Base-by-base conservation (phyloP, 2,888 invertebrate species). In the Catocala fraxini region DNA sequence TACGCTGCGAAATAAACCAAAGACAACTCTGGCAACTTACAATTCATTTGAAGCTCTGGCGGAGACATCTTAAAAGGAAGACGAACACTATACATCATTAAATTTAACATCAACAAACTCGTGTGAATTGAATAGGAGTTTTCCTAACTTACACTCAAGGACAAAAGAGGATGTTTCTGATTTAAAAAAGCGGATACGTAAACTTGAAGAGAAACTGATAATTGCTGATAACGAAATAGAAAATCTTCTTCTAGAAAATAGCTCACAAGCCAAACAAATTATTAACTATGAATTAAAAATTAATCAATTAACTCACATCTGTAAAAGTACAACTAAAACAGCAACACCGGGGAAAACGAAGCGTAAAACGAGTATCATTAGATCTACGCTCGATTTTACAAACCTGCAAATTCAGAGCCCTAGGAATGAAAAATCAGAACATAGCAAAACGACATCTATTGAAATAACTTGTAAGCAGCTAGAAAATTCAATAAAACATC, bases 251-350 rank as follows among this genome's bases (percentile, higher is more conserved):
- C 13, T 45, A 11, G 45, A 12, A 45, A 12, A 45, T 45, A 45
- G 13, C 42, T 11, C 42, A 10, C 42, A 42, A 42, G 42, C 45
- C 45, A 45, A 45, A 45, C 45, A 45, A 45, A 45, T 45, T 13
- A 45, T 11, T 39, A 34, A 41, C 9, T 51, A 12, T 41, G 15
- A 51, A 51, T 49, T 49, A 49, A 49, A 13, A 34, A 49, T 49
- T n/a, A 33, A 12, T 4, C 49, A 33, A 13, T 11, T 35, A 11
- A 49, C 49, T 11, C 49, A 49, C 34, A 49, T 49, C 4, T 45
- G 45, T 45, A 45, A 5, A 45, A 45, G 45, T 45, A 45, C 45
- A 6, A 12, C n/a, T n/a, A n/a, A n/a, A n/a, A n/a, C n/a, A n/a
- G n/a, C n/a, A n/a, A n/a, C n/a, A n/a, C n/a, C n/a, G n/a, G n/a